Evolutionary conservation across 1,140 invertebrate species (phyloP).

Genomic region (Mesaphorura yosii): DNA sequence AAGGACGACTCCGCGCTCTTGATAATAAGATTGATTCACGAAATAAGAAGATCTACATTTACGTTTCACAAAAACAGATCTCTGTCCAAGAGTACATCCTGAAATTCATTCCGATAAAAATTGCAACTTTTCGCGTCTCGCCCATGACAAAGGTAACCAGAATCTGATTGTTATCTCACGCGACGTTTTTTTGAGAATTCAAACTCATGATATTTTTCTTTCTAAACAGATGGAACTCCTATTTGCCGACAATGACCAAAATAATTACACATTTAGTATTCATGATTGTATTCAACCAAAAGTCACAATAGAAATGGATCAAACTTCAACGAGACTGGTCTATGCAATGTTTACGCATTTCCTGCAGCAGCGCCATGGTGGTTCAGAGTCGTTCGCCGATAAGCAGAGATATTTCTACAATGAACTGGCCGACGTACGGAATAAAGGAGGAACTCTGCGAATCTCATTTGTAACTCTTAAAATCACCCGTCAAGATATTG

Average conservation of each 20-base stretch:
- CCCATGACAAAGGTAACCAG: conserved; percentile 68
- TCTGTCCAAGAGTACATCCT: conserved; percentile 82
- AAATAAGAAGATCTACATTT: conserved; percentile 75
- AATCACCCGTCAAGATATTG: conserved; percentile 6
- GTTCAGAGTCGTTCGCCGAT: conserved; percentile 86
- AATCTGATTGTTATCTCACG: neutral
- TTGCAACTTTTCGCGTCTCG: conserved; percentile 78
- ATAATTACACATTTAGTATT: neutral
- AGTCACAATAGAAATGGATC: conserved; percentile 10
- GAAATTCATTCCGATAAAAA: conserved; percentile 77
- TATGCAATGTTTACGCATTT: conserved; percentile 15
- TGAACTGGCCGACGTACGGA: conserved; percentile 66
- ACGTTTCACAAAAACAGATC: conserved; percentile 72
- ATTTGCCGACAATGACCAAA: neutral
- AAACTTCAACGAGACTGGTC: conserved; percentile 5
- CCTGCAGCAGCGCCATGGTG: conserved; percentile 40
- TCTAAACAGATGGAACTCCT: conserved; percentile 5
- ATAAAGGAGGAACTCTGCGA: conserved; percentile 73
- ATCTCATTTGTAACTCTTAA: conserved; percentile 56
- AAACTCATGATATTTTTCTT: neutral
- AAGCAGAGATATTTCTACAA: conserved; percentile 91
- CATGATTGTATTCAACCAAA: conserved; percentile 7
- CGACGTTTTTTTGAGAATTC: neutral
- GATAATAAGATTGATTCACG: conserved; percentile 37
- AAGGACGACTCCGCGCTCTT: conserved; percentile 1